phyloP scores from a whole-genome alignment of 2,888 invertebrate genomes.

The Pollenia amentaria region DNA sequence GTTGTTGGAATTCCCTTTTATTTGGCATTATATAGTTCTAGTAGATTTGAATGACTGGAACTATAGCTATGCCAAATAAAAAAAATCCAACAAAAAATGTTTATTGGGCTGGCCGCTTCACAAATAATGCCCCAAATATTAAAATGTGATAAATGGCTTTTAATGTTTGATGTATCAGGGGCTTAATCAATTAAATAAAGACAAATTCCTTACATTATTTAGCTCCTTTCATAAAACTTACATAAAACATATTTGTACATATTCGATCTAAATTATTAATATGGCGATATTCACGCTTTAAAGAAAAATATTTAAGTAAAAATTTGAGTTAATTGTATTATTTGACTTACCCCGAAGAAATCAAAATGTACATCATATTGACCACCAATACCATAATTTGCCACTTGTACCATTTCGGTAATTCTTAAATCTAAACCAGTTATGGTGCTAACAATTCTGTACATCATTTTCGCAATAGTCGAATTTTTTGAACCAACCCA shows the following conservation, averaged over 20 bases:
- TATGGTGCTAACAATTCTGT: slow-evolving; percentile 86
- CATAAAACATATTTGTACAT: slow-evolving; percentile 97
- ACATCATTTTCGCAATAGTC: slow-evolving; percentile 67
- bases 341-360: slow-evolving; percentile 87
- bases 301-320: not conserved
- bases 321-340: not conserved
- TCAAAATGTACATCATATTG: slow-evolving; percentile 99
- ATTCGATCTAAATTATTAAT: slow-evolving; percentile 88
- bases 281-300: not conserved
- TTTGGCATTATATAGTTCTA: too few species aligned
- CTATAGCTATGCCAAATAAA: too few species aligned
- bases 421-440: slow-evolving; percentile 93
- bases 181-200: too few species aligned
- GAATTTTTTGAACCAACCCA: slow-evolving; percentile 75
- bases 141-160: not conserved
- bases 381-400: slow-evolving; percentile 99
- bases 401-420: slow-evolving; percentile 97
- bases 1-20: too few species aligned
- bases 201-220: too few species aligned
- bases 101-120: too few species aligned
- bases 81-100: too few species aligned
- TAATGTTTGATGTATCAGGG: too few species aligned
- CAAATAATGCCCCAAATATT: too few species aligned
- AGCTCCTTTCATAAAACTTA: slow-evolving; percentile 86
- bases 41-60: too few species aligned